phyloP scores from a whole-genome alignment of 2,888 invertebrate genomes.

The Formica aserva region DNA sequence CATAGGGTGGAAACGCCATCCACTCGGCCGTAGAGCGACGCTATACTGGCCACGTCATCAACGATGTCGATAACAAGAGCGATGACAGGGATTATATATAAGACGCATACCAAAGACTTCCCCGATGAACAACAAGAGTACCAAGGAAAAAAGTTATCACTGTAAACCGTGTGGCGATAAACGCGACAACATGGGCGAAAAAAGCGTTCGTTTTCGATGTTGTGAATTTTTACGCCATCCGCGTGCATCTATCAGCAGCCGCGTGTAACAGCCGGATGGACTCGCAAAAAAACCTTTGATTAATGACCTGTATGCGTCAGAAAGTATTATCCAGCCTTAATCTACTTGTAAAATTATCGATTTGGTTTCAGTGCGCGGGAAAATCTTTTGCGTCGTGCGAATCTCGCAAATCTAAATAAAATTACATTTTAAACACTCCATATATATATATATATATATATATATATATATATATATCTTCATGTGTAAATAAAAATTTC shows the following conservation, averaged over 20 bases:
- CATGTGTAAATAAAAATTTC: neutral
- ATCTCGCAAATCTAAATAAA: neutral
- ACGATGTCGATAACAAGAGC: conserved; percentile 49
- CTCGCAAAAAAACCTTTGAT: conserved; percentile 52
- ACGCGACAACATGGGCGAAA: conserved; percentile 14
- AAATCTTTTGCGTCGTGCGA: neutral
- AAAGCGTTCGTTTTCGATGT: conserved; percentile 5
- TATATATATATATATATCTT: neutral
- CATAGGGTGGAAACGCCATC: conserved; percentile 60
- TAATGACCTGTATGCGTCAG: conserved; percentile 33
- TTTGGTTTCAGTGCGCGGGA: neutral
- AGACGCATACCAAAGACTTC: conserved; percentile 3
- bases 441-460: neutral
- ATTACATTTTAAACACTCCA: neutral
- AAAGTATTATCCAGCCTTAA: conserved; percentile 29
- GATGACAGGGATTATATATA: conserved; percentile 34
- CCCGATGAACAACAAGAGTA: conserved; percentile 19
- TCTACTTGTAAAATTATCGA: conserved; percentile 24
- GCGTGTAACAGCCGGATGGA: conserved; percentile 32
- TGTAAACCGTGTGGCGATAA: conserved; percentile 10
- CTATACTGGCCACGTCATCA: conserved; percentile 44
- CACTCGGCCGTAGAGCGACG: conserved; percentile 30
- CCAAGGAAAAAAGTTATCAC: conserved; percentile 30
- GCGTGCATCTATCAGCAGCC: conserved; percentile 30
- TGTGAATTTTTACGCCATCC: conserved; percentile 45